Base-by-base conservation (phyloP, 2,797 vertebrate genomes). In the Trichosurus vulpecula region DNA sequence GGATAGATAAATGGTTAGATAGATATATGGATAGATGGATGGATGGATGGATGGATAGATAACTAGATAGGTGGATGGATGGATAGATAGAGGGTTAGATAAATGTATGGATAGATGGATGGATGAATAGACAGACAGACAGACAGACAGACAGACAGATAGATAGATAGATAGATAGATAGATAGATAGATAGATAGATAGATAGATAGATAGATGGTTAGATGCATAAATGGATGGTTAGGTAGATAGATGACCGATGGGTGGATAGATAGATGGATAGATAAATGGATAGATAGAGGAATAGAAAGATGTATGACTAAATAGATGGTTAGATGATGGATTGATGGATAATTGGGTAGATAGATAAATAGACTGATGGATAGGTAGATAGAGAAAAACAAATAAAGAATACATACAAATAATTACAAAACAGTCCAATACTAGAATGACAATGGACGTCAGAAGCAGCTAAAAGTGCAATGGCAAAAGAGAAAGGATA, bases 381-480 rank as follows among this genome's bases (percentile, higher is more conserved):
- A 3, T 31, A 13, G 2, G 30, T 56, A 16, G 55, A 29, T 66
- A 35, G 58, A n/a, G 3, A 81, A 19, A 81, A 47, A 8, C 16
- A 22, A 10, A 47, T 25, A 47, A 41, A 41, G n/a, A 81, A 66
- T 66, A 66, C 81, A 81, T 25, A 81, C 22, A 47, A 81, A 47
- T 25, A 10, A 47, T 81, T 81, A 25, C n/a, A 47, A 47, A 8
- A 81, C 19, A 81, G 19, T 81, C 41, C 66, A 81, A 9, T 74
- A 8, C 61, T 90, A 57, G 90, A 81, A 57, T 94, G 58, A 54
- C 93, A 57, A 47, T 95, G 92, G 81, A 52, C 52, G 0, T 10
- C 52, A 61, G 31, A 0, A 81, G 95, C 95, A 57, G 95, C 47
- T 95, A 96, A 94, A 94, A 94, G 95, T 4, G 19, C 95, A 94